Evolutionary conservation across 2,113 vertebrate genomes (phyloP), one percentile per base, ranked within the genome.

Genomic region (Brienomyrus longianalis): DNA sequence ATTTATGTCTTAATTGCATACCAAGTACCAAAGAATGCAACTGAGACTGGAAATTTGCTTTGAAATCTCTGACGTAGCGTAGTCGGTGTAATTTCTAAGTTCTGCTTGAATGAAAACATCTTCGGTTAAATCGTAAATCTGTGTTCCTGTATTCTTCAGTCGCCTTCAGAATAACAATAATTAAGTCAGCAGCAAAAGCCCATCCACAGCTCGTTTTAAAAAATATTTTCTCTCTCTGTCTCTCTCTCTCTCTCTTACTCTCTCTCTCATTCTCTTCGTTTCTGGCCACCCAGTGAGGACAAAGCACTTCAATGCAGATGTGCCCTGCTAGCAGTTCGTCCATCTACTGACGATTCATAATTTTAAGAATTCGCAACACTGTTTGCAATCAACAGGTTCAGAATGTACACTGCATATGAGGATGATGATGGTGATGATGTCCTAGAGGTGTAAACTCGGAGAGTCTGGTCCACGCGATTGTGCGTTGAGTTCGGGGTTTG

Each of bases 261-360:
- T 17, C 15, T 54, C 51, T 54, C 51, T n/a, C 17, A 1, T 8
- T 31, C 27, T 39, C 13, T 39, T 11, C 39, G 70, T 77, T 77
- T 77, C 35, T 80, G 35, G 83, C 21, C 83, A 51, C 83, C 83
- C 45, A 85, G 83, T 85, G 39, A 85, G 83, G 83, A 85, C 47
- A 85, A 85, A 85, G 83, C 21, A 23, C 83, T 43, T 35, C 74
- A 17, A 39, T 43, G 39, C 74, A 80, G 74, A 80, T 43, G 74
- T 80, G 35, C 35, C 43, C 13, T 39, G 31, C 74, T 39, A 43
- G 74, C 35, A 85, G 45, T 50, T 45, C n/a, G 39, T 45, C 23
- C 11, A 10, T 51, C 5, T 86, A 50, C 4, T 86, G 47, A 48
- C 50, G 19, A 85, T 50, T 85, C 43, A 50, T 85, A 48, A 85